phyloP scores from a whole-genome alignment of 1,140 invertebrate species.

The Diabrotica virgifera region DNA sequence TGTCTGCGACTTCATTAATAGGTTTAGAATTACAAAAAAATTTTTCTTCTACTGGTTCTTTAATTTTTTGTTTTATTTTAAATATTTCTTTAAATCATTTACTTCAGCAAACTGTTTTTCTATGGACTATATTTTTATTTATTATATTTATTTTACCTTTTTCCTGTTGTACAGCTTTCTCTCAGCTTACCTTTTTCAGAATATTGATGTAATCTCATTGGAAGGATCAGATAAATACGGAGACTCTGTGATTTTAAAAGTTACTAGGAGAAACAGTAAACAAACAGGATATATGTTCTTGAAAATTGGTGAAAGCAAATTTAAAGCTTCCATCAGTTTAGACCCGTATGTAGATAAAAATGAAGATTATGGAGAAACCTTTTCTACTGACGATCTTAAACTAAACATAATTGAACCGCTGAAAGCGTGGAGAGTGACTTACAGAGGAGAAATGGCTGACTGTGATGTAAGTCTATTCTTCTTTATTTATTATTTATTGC shows the following conservation, averaged over 20 bases:
- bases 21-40: too few relatives aligned
- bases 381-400: slow-evolving; percentile 56
- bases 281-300: slow-evolving; percentile 57
- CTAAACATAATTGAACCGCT: slow-evolving; percentile 54
- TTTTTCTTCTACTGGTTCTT: too few relatives aligned
- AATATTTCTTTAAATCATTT: background rate
- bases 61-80: slow-evolving; percentile 6
- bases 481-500: too few relatives aligned
- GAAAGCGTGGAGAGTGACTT: slow-evolving; percentile 63
- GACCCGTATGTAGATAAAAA: slow-evolving; percentile 59
- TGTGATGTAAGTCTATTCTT: slow-evolving; percentile 1
- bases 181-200: too few relatives aligned
- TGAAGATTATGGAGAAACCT: slow-evolving; percentile 51
- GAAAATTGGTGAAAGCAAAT: slow-evolving; percentile 45
- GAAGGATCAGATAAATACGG: slow-evolving; percentile 54
- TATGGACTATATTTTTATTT: background rate
- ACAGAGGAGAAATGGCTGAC: slow-evolving; percentile 63
- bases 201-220: slow-evolving; percentile 60
- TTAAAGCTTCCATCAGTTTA: slow-evolving; percentile 59
- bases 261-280: slow-evolving; percentile 51
- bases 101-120: background rate
- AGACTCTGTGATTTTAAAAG: slow-evolving; percentile 49
- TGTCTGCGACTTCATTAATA: too few relatives aligned
- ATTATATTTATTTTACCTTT: background rate
- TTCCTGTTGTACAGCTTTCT: background rate